Evolutionary conservation across 2,113 vertebrate species (phyloP).

Genomic region (Austrofundulus limnaeus): DNA sequence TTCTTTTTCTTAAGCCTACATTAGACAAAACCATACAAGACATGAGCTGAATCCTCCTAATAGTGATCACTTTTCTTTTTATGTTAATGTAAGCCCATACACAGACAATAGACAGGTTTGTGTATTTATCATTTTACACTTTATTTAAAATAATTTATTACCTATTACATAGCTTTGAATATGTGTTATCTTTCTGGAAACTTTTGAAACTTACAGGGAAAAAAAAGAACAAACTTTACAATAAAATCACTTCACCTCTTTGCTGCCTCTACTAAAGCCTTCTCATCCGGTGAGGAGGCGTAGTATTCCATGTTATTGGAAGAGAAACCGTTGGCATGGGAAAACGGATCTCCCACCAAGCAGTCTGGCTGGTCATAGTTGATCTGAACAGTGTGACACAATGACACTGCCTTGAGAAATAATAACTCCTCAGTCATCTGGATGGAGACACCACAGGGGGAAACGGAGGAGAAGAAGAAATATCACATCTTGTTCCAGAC

Average conservation of each 20-base stretch:
- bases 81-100: too few species aligned
- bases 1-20: too few species aligned
- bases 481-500: neutral
- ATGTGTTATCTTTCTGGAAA: neutral
- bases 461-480: constrained; percentile 16
- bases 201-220: neutral
- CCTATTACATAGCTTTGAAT: too few species aligned
- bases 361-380: constrained; percentile 86
- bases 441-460: constrained; percentile 8
- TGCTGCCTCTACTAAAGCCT: constrained; percentile 94
- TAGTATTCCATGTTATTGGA: constrained; percentile 88
- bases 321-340: constrained; percentile 80
- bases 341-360: constrained; percentile 78
- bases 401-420: constrained; percentile 93
- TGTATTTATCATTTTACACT: too few species aligned
- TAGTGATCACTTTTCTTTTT: too few species aligned
- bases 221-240: neutral
- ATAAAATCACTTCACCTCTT: constrained; percentile 79
- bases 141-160: too few species aligned
- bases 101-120: too few species aligned
- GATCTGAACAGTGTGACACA: constrained; percentile 98
- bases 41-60: too few species aligned
- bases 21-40: too few species aligned
- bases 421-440: constrained; percentile 88
- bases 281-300: constrained; percentile 96